A percentile compares a stretch with the other conserved stretches of the same genome.
Evolutionary conservation across 2,888 invertebrate genomes (phyloP).

Genomic region (Clostera curtula): DNA sequence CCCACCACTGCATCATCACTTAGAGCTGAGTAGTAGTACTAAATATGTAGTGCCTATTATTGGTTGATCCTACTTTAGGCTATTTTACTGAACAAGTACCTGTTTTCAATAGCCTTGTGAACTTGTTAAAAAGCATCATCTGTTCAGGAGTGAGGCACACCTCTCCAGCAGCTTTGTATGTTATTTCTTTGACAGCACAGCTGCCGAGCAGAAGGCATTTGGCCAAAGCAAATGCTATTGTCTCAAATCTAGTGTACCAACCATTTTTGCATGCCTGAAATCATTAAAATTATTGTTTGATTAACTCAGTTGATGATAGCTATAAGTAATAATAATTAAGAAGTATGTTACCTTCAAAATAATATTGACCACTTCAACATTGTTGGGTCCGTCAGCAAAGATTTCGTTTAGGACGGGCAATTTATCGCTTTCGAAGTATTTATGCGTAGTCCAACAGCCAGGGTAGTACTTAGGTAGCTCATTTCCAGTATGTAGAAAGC

Average conservation of each 20-base stretch:
- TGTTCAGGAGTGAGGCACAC: constrained; percentile 78
- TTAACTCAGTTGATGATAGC: constrained; percentile 4
- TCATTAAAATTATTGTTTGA: constrained; percentile 8
- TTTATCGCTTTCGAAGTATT: constrained; percentile 61
- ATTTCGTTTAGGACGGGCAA: constrained; percentile 46
- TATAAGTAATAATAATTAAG: constrained; percentile 3
- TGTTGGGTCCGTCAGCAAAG: constrained; percentile 24
- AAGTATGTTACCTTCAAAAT: constrained; percentile 44
- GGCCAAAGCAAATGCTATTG: constrained; percentile 78
- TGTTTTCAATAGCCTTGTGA: constrained; percentile 66
- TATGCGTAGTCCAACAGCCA: constrained; percentile 69
- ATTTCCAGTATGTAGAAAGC: constrained; percentile 70
- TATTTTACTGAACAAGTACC: too few relatives aligned
- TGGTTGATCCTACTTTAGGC: too few relatives aligned
- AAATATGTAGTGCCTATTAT: too few relatives aligned
- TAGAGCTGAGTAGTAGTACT: too few relatives aligned
- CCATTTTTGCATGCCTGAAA: constrained; percentile 65
- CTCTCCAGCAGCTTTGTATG: constrained; percentile 67
- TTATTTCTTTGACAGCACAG: constrained; percentile 58
- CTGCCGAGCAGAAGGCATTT: constrained; percentile 67
- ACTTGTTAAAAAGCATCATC: constrained; percentile 78
- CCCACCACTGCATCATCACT: too few relatives aligned
- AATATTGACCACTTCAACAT: constrained; percentile 44
- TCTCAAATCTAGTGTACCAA: constrained; percentile 69
- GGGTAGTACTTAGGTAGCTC: constrained; percentile 72